Conservation (phyloP, 2,797 vertebrate genomes). For the Phoebastria nigripes region DNA sequence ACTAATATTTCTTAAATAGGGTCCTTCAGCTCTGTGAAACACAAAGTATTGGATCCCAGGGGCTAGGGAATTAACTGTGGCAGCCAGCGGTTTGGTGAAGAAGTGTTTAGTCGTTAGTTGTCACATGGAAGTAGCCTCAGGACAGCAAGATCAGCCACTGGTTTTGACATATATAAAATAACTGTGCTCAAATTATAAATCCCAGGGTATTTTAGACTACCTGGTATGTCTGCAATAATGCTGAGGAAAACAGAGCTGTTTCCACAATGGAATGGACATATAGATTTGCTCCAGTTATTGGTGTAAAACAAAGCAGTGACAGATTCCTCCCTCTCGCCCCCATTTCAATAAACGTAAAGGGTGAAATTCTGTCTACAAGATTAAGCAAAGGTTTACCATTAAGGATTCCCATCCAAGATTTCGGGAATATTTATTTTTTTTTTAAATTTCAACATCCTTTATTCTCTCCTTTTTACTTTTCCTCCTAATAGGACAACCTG, state of each 20-base stretch:
- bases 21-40: not conserved
- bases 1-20: not conserved
- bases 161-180: constrained; percentile 11
- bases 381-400: not conserved
- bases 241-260: not conserved
- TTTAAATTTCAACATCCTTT: not conserved
- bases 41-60: not conserved
- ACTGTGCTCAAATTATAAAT: constrained; percentile 15
- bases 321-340: accelerated
- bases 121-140: not conserved
- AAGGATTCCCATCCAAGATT: not conserved
- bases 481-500: not conserved
- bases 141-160: not conserved
- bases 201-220: not conserved
- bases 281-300: not conserved
- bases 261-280: not conserved
- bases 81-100: not conserved
- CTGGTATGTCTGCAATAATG: not conserved
- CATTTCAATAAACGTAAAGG: not conserved
- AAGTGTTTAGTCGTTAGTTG: not conserved
- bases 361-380: not conserved
- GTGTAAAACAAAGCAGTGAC: not conserved
- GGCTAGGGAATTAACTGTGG: not conserved
- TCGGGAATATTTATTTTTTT: not conserved
- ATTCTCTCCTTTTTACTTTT: not conserved